Base-by-base conservation (phyloP, 1,140 invertebrate species). In the Lysiphlebus fabarum region DNA sequence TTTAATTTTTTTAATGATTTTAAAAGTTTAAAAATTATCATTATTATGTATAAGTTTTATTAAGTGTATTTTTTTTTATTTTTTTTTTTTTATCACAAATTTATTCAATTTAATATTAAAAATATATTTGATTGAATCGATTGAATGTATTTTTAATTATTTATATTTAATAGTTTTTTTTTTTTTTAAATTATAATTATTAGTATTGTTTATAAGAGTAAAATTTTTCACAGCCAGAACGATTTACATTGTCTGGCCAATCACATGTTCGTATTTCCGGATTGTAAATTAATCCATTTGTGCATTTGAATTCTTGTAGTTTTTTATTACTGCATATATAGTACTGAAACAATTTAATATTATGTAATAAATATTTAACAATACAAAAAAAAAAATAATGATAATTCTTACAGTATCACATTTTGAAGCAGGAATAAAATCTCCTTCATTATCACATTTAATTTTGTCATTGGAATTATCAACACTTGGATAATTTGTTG, bases 291-390 rank as follows among this genome's bases (percentile, higher is more conserved):
- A 89, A 87, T 26, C 88, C 88, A 2, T 83, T 78, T 61, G 85
- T 83, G 67, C 90, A 92, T 14, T 81, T 78, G 68, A 89, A 90
- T 66, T 86, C 82, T n/a, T 87, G 75, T 6, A 85, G 83, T 68
- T 86, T 85, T 17, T 87, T 88, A 70, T 91, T 85, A 6, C 88
- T 87, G 68, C 91, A 93, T 53, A 88, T 83, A 76, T 89, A 92
- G 65, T 91, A 93, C 90, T 92, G 75, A 62, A 65, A 73, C 65
- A 65, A 60, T 53, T n/a, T n/a, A n/a, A n/a, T 44, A 12, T 40
- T 8, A 53, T 37, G 0, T 48, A 34, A 63, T 33, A 37, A 2
- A 8, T 56, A 1, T 6, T 33, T n/a, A 41, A 17, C 1, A 5
- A n/a, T 4, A 42, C 44, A 51, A 49, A 17, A 43, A 9, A 6